Evolutionary conservation across 1,140 invertebrate species (phyloP), one percentile per base, ranked within the genome.

Genomic region (Drosophila asahinai): DNA sequence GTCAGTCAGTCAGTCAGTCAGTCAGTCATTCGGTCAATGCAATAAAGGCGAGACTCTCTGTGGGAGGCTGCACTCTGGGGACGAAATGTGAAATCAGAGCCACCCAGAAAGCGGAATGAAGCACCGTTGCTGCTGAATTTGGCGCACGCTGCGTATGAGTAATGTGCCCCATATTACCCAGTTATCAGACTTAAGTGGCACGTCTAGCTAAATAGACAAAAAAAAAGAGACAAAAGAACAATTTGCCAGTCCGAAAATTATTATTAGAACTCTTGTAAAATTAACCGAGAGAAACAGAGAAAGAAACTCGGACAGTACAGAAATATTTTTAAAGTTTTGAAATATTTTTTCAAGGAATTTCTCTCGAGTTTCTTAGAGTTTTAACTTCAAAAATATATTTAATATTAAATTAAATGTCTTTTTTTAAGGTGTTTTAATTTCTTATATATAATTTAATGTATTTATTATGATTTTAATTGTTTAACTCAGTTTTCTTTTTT

Each of bases 101-200:
- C 40, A 62, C 25, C 12, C 15, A 30, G 42, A 27, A n/a, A 5
- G 2, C n/a, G 25, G 40, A 42, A 42, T 42, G 40, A 42, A 42
- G 2, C 40, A n/a, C 5, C 40, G 54, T 38, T 55, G 30, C 33
- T 22, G 17, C 5, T 36, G 27, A 58, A 25, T 74, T 48, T 36
- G 62, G 77, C 73, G 49, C 70, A 90, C 79, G 74, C 74, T 62
- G 81, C 77, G 81, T 81, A 81, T 90, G 78, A 76, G 75, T 76
- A 81, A 84, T 90, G 51, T 58, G 59, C 22, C 40, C 43, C 33
- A 57, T 36, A 64, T 64, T 36, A 42, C 48, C 60, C 38, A 43
- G 63, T 77, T 77, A 67, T 47, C 68, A 49, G 47, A 33, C 51
- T 64, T 54, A 68, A 83, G 62, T 66, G 74, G 57, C 33, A 45